These are phyloP conservation scores for Punctoribates punctum DNA, from an alignment of 2,888 invertebrate species.

Conservation along the genomic window DNA sequence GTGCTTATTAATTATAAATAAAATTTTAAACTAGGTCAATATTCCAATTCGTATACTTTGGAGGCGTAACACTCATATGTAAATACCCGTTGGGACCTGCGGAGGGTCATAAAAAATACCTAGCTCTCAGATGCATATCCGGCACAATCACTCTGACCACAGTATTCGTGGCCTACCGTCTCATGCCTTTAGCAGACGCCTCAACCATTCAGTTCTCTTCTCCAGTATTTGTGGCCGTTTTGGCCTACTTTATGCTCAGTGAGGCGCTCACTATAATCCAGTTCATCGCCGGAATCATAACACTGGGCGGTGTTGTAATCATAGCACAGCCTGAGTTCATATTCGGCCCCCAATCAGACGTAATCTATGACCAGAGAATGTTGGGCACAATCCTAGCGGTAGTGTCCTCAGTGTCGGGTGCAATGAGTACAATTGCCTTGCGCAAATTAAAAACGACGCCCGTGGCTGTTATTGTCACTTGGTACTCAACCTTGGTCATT, in stretches of 20 bases:
- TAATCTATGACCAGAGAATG: slow-evolving; percentile 5
- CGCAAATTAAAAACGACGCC: slow-evolving; percentile 41
- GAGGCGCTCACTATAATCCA: slow-evolving; percentile 75
- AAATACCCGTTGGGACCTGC: background rate
- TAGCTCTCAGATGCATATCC: background rate
- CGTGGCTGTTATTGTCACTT: slow-evolving; percentile 36
- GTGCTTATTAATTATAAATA: too few relatives aligned
- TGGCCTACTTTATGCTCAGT: slow-evolving; percentile 63
- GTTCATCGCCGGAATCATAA: slow-evolving; percentile 72
- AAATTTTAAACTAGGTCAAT: background rate
- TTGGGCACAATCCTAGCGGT: slow-evolving; percentile 27
- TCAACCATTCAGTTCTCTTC: slow-evolving; percentile 85
- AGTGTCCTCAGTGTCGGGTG: slow-evolving; percentile 19
- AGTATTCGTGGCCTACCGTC: slow-evolving; percentile 64
- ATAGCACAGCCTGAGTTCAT: slow-evolving; percentile 78
- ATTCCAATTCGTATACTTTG: background rate
- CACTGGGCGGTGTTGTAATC: slow-evolving; percentile 75
- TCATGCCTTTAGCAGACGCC: slow-evolving; percentile 85
- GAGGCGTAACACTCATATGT: background rate
- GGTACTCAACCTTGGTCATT: slow-evolving; percentile 30
- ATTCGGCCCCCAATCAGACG: slow-evolving; percentile 59
- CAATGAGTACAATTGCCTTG: slow-evolving; percentile 29
- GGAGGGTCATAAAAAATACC: background rate
- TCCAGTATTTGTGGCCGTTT: slow-evolving; percentile 80
- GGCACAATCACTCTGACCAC: background rate